These are phyloP conservation scores for Argya squamiceps DNA, from an alignment of 2,797 vertebrate species.

Conservation along the genomic window DNA sequence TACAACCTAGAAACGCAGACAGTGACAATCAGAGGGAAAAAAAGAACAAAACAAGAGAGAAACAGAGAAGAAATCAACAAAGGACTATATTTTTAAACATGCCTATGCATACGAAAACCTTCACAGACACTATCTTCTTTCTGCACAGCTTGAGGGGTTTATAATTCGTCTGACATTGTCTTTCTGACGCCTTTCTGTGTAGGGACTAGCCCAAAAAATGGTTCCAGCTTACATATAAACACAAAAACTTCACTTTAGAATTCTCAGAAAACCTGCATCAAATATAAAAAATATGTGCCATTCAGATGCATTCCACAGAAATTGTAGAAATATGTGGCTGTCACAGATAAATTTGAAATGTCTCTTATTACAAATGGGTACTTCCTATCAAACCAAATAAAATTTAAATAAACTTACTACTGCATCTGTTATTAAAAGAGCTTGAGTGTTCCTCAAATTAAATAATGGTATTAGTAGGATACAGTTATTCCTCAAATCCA, in stretches of 20 bases:
- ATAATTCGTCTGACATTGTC: not conserved
- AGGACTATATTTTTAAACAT: slow-evolving; percentile 27
- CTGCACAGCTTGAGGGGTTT: slow-evolving; percentile 32
- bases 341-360: not conserved
- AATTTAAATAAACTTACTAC: not conserved
- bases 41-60: slow-evolving; percentile 2
- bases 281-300: not conserved
- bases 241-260: not conserved
- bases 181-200: not conserved
- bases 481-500: not conserved
- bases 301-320: not conserved
- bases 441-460: not conserved
- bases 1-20: slow-evolving; percentile 71
- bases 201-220: slow-evolving; percentile 18
- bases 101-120: not conserved
- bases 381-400: not conserved
- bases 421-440: not conserved
- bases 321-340: not conserved
- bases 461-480: not conserved
- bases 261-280: slow-evolving; percentile 1
- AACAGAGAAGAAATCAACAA: slow-evolving; percentile 12
- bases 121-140: not conserved
- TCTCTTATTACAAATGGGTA: not conserved
- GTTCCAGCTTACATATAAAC: not conserved
- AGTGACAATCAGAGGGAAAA: slow-evolving; percentile 48